phyloP scores from a whole-genome alignment of 2,888 invertebrate genomes.

The Melanchra persicariae region DNA sequence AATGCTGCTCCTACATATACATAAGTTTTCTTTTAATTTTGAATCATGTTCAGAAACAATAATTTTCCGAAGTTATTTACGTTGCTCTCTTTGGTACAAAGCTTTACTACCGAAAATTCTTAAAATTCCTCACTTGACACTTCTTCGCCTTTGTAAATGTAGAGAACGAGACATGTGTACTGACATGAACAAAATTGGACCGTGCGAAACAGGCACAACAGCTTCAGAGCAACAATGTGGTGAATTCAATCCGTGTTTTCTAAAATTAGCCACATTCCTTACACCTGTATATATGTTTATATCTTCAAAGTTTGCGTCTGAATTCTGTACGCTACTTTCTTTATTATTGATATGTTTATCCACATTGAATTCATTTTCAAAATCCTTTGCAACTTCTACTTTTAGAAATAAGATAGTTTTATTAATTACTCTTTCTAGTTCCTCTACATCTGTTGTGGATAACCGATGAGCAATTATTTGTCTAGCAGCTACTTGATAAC shows the following conservation, averaged over 20 bases:
- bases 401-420: no score
- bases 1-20: not conserved
- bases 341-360: not conserved
- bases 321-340: not conserved
- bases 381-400: no score
- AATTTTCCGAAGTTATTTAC: not conserved
- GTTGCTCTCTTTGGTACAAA: slow-evolving; percentile 8
- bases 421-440: slow-evolving; percentile 31
- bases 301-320: not conserved
- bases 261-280: slow-evolving; percentile 35
- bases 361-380: no score
- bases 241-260: slow-evolving; percentile 28
- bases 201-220: slow-evolving; percentile 37
- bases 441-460: slow-evolving; percentile 53
- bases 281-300: not conserved
- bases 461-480: slow-evolving; percentile 78
- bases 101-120: slow-evolving; percentile 22
- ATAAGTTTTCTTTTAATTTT: not conserved
- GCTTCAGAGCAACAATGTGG: slow-evolving; percentile 11
- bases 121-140: slow-evolving; percentile 23
- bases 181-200: slow-evolving; percentile 53
- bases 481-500: slow-evolving; percentile 71
- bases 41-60: not conserved
- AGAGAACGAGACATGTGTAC: slow-evolving; percentile 30
- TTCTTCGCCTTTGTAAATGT: slow-evolving; percentile 37